A percentile compares a stretch with the other conserved stretches of the same genome.
Evolutionary conservation across 2,113 vertebrate species (phyloP).

Genomic region (Falcunculus frontatus): DNA sequence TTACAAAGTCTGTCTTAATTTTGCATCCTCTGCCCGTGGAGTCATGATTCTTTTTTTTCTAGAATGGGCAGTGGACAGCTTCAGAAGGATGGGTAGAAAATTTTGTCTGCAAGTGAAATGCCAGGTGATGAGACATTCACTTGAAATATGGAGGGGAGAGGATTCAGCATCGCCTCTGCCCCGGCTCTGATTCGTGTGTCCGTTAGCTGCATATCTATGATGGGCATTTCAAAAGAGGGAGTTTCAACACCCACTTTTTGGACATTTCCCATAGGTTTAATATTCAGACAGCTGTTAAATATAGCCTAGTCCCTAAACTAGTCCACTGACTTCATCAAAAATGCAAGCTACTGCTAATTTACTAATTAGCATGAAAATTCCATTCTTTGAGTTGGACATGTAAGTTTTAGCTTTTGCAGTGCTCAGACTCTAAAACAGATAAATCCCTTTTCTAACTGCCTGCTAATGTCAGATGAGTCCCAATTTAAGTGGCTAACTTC

Average conservation of each 20-base stretch:
- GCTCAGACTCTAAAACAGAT: background rate
- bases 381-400: background rate
- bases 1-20: background rate
- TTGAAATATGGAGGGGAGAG: background rate
- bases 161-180: background rate
- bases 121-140: background rate
- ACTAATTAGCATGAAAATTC: background rate
- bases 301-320: background rate
- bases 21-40: background rate
- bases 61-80: rapidly evolving
- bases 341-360: background rate
- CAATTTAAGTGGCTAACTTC: background rate
- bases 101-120: background rate
- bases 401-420: background rate
- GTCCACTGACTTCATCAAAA: background rate
- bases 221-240: background rate
- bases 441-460: background rate
- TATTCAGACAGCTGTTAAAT: background rate
- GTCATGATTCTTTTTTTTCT: background rate
- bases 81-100: background rate
- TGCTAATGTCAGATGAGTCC: background rate
- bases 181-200: background rate
- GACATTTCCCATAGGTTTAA: background rate
- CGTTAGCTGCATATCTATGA: background rate
- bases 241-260: background rate